Evolutionary conservation across 2,113 vertebrate genomes (phyloP), one percentile per base, ranked within the genome.

Genomic region (Anoura caudifer): DNA sequence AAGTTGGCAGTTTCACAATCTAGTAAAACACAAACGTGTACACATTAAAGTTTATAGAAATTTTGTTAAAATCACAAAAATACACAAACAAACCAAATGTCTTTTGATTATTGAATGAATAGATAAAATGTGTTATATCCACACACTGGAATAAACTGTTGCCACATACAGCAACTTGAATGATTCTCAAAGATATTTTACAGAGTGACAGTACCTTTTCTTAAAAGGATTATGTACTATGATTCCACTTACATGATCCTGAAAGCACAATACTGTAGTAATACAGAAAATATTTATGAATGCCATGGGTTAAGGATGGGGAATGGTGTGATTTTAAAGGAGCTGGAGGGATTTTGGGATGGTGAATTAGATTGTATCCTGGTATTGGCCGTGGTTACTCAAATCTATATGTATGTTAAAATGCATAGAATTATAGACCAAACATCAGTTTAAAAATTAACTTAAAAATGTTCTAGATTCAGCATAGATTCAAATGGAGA

Each of bases 261-360:
- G 10, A 87, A 67, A 61, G 65, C 20, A 45, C 22, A 89, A 83
- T 61, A 47, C 4, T 76, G 10, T 59, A 69, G 7, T 75, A 12
- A 56, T 41, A 5, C n/a, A 41, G 47, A 83, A 67, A 33, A 73
- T 20, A 82, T 38, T 33, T 38, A 15, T 26, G 33, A 75, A n/a
- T 36, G 0, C 4, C 63, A 80, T 24, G 38, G 17, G 12, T 15
- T 59, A 54, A 24, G 1, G 3, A 22, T 69, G 13, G 7, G 7
- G 31, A 41, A 36, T 22, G 19, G 9, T 17, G 4, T 81, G 2
- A n/a, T 13, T 73, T 47, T 69, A 67, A 82, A 36, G 4, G 38
- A 36, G 10, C 1, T 45, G 0, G 1, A 31, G 15, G n/a, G 17
- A n/a, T n/a, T 61, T 61, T 1, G 9, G 17, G 38, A 24, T 72